Evolutionary conservation across 2,113 vertebrate genomes (phyloP), one percentile per base, ranked within the genome.

Genomic region (Garra rufa): DNA sequence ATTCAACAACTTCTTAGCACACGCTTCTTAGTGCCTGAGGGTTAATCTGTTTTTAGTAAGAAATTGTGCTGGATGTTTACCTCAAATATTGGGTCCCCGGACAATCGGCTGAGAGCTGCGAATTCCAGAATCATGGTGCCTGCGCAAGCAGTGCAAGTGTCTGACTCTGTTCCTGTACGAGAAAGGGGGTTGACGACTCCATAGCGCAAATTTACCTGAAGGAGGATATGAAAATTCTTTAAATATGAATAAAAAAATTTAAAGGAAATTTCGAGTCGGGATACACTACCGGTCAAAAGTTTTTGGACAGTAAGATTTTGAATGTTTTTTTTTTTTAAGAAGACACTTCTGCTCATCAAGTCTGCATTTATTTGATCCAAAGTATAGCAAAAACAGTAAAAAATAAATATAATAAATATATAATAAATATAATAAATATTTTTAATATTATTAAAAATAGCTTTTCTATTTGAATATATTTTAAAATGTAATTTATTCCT

Each of bases 91-190:
- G 97, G 95, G 59, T 98, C 95, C 84, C 98, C 98, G 30, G 97
- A 98, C 92, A 98, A 97, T 79, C 98, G 97, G 90, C 98, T 99
- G 76, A 99, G 93, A 77, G 98, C 98, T 71, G 97, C 98, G 92
- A 99, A 99, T 92, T 99, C 98, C 69, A 99, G 94, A 91, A 99
- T 99, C 89, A 99, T 95, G 85, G 98, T 99, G 26, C 98, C 98
- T 0, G 98, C 98, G 85, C 98, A 99, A 5, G 98, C 98, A 4
- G 98, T 99, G 82, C 98, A 99, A 80, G 98, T 99, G 88, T 99
- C 98, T 0, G 98, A 99, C 90, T 99, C 98, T 6, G 97, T 97
- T 89, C 98, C 98, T 0, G 98, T 99, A 61, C 98, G 94, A 8
- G 97, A 96, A 88, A 97, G 96, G 21, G 98, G 98, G 89, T 96